Percentiles rank a stretch among this genome's conserved stretches.
Conservation (phyloP, 2,888 invertebrate genomes). For the Neoscelio sp. region DNA sequence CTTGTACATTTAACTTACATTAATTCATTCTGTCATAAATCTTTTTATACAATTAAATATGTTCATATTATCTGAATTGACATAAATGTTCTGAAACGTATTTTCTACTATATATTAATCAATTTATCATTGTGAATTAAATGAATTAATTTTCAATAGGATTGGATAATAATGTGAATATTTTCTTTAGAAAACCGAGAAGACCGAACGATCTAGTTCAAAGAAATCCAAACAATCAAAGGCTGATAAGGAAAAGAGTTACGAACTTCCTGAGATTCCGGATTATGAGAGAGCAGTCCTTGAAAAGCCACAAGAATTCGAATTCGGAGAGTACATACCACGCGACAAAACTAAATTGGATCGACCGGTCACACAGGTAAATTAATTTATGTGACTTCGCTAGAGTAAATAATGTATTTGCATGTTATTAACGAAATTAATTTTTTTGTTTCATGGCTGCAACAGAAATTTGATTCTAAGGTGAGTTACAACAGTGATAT, state of each 20-base stretch:
- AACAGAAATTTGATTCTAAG: slow-evolving; percentile 81
- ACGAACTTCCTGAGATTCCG: slow-evolving; percentile 81
- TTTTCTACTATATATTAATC: background rate
- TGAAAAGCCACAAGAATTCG: slow-evolving; percentile 80
- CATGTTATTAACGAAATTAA: background rate
- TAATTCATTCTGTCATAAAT: too few species aligned
- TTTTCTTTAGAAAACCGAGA: slow-evolving; percentile 79
- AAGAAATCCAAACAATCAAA: slow-evolving; percentile 79
- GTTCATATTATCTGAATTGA: background rate
- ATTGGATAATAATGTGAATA: slow-evolving; percentile 6
- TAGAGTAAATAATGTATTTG: background rate
- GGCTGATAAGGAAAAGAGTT: slow-evolving; percentile 77
- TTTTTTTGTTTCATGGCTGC: slow-evolving; percentile 70
- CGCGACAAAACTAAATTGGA: slow-evolving; percentile 81
- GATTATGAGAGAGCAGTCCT: slow-evolving; percentile 89
- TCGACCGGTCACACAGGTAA: slow-evolving; percentile 79
- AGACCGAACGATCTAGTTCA: slow-evolving; percentile 76
- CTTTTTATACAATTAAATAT: too few species aligned
- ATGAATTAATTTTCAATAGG: background rate
- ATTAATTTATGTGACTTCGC: background rate
- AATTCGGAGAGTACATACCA: slow-evolving; percentile 76
- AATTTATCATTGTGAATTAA: background rate
- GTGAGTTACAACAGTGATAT: too few species aligned
- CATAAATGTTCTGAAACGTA: slow-evolving; percentile 29
- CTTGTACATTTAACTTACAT: background rate